A percentile compares a stretch with the other conserved stretches of the same genome.
These are phyloP conservation scores for Leucopternis melanops DNA, from an alignment of 2,113 vertebrate species.

Conservation along the genomic window DNA sequence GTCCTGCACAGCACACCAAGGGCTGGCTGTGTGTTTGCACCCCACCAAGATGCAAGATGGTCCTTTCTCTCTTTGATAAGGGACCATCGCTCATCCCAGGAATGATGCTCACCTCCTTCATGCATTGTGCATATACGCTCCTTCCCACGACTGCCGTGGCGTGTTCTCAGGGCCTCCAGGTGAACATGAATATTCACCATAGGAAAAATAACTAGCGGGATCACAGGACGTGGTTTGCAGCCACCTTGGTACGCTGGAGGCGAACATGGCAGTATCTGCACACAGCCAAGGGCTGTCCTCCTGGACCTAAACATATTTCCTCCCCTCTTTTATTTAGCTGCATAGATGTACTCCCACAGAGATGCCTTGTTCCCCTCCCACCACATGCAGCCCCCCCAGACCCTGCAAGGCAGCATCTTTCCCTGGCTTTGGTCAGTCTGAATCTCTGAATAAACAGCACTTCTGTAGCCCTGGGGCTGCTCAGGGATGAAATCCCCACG, in stretches of 20 bases:
- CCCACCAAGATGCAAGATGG: no score
- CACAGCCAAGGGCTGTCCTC: neutral
- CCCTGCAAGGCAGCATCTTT: neutral
- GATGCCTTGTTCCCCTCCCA: neutral
- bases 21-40: neutral
- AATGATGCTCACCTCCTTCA: neutral
- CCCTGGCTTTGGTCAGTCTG: neutral
- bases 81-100: neutral
- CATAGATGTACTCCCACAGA: fast-evolving
- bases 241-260: neutral
- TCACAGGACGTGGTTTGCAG: neutral
- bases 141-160: fast-evolving
- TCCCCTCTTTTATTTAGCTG: neutral
- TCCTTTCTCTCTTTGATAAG: neutral
- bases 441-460: neutral
- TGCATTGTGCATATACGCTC: neutral
- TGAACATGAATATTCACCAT: neutral
- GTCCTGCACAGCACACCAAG: fast-evolving
- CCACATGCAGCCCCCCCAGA: fast-evolving
- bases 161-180: fast-evolving
- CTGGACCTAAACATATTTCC: neutral
- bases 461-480: neutral
- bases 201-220: neutral
- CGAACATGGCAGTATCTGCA: neutral
- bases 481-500: neutral